Percentiles rank a stretch among this genome's conserved stretches.
Conservation (phyloP, 1,140 invertebrate species). For the Holcopasites calliopsidis region DNA sequence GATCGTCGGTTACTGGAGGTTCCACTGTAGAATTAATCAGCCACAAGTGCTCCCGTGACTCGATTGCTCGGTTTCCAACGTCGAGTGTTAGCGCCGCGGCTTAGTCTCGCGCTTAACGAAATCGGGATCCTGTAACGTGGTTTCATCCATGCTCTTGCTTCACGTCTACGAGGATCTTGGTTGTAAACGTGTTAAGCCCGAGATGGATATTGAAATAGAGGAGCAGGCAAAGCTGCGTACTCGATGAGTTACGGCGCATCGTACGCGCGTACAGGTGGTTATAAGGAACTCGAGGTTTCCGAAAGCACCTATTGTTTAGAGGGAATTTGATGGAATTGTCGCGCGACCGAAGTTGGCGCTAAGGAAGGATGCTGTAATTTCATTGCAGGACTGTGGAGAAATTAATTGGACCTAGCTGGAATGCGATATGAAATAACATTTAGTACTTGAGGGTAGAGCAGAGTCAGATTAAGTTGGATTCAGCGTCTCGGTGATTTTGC, state of each 20-base stretch:
- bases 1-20: no score
- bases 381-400: no score
- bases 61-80: background rate
- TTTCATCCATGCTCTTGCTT: background rate
- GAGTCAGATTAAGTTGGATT: no score
- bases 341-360: background rate
- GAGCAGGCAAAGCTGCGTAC: background rate
- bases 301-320: background rate
- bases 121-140: background rate
- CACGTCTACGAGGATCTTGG: background rate
- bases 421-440: no score
- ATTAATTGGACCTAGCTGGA: no score
- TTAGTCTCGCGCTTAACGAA: background rate
- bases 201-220: background rate
- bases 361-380: no score
- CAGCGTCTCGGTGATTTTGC: no score
- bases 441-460: no score
- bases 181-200: background rate
- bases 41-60: background rate
- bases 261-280: background rate
- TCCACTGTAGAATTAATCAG: background rate
- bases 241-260: background rate
- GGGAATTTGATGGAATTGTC: background rate
- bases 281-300: background rate
- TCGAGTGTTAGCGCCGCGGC: conserved; percentile 8